Evolutionary conservation across 2,797 vertebrate genomes (phyloP), one percentile per base, ranked within the genome.

Genomic region (Gambusia yucatana): DNA sequence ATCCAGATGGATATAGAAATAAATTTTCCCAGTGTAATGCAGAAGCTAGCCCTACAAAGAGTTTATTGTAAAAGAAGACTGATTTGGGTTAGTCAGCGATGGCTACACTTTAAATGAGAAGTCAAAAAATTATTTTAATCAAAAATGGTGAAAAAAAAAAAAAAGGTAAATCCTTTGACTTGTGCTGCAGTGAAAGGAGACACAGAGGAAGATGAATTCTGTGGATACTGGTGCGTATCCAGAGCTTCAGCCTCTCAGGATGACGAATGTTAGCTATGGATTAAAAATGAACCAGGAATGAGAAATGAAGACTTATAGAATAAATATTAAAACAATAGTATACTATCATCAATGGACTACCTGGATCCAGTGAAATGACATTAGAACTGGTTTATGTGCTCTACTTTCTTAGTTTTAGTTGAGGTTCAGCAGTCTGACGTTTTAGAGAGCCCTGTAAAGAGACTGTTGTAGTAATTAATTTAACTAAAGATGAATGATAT

Each of bases 1-100:
- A 77, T 81, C 78, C 72, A 74, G 6, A 78, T 79, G 69, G 84
- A 84, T 78, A 73, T 86, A 77, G 73, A 82, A 92, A 92, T 91
- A 39, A 59, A 88, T 89, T 88, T 78, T 1, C 72, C 10, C 59
- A 82, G 36, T 76, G 48, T 74, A 80, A 82, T 30, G 20, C 76
- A 78, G 78, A 81, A 77, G 50, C 77, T 82, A 75, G 78, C n/a
- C 48, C 70, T 82, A 28, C 67, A 70, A 50, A 83, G 52, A 72
- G 10, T 70, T 75, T 75, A 83, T 72, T 75, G 20, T 72, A 14
- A 22, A 77, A 61, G 44, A 80, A 84, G 52, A 78, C 63, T 72
- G 70, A 46, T 30, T 30, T 50, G 8, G 72, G 47, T 69, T 46
- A 36, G 6, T 39, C 1, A 44, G 41, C 73, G 33, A 77, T 71